A percentile compares a stretch with the other conserved stretches of the same genome.
Evolutionary conservation across 1,140 invertebrate species (phyloP).

Genomic region (Bombus confusus): DNA sequence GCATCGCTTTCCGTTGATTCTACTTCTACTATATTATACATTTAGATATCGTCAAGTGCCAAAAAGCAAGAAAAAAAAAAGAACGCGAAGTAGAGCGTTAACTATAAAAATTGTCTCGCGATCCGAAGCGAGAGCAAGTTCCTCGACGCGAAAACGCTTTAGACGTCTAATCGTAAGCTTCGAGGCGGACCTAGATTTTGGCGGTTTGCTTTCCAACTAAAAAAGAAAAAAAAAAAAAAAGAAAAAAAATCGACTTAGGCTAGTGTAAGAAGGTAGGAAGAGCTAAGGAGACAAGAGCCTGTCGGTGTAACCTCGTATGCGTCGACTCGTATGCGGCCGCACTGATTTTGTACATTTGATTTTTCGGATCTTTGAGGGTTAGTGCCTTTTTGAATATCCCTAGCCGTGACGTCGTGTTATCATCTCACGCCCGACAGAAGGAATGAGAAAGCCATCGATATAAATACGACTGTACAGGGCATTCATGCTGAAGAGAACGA

Average conservation of each 20-base stretch:
- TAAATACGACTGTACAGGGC: constrained; percentile 67
- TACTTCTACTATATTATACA: neutral
- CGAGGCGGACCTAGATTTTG: constrained; percentile 12
- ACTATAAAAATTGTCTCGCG: neutral
- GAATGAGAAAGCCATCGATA: constrained; percentile 44
- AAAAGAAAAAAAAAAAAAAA: neutral
- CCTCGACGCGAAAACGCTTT: neutral
- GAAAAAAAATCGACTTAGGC: neutral
- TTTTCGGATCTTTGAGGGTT: constrained; percentile 68
- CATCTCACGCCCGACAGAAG: constrained; percentile 38
- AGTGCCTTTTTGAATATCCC: constrained; percentile 75
- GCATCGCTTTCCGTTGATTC: neutral
- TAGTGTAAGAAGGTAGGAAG: constrained; percentile 20
- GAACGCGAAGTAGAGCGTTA: too few relatives aligned
- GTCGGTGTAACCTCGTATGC: constrained; percentile 41
- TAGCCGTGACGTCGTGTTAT: constrained; percentile 48
- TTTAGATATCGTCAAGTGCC: constrained; percentile 31
- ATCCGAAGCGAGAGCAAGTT: neutral
- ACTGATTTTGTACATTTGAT: constrained; percentile 70
- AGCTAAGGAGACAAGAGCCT: constrained; percentile 14
- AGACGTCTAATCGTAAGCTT: constrained; percentile 23
- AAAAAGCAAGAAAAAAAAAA: constrained; percentile 4
- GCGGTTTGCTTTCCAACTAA: constrained; percentile 26
- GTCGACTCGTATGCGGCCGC: constrained; percentile 54
- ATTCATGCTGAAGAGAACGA: constrained; percentile 53